Base-by-base conservation (phyloP, 2,888 invertebrate species). In the Drosophila aldrichi region DNA sequence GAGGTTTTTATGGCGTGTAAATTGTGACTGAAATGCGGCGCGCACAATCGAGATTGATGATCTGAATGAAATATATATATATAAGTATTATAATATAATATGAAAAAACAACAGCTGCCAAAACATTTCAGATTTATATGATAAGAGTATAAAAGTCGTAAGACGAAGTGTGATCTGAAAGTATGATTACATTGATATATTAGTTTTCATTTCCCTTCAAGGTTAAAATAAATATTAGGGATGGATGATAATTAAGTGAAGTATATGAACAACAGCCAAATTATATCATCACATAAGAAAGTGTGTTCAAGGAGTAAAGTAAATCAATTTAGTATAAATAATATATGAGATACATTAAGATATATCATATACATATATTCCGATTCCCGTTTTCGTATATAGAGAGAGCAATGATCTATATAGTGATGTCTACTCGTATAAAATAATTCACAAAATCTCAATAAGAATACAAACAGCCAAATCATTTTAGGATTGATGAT, bases 51-150 rank as follows among this genome's bases (percentile, higher is more conserved):
- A 54, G 38, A 54, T 54, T 40, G 51, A 52, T 52, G 51, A 36
- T 52, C 22, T 52, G 16, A 34, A 52, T 52, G 34, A 52, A 34
- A 34, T 49, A 20, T 34, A 49, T 8, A 36, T 14, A 20, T 14
- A n/a, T n/a, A n/a, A n/a, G n/a, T n/a, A 44, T 1, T 3, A 20
- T 20, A 43, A 34, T 22, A 20, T 34, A 34, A 20, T 16, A 22
- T 51, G 18, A 59, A 29, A 32, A n/a, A 49, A 41, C 25, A 25
- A 57, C 61, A 70, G 70, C 59, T 44, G 63, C 48, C 58, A 67
- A 29, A 70, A 70, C 59, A 56, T 48, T 56, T 61, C 68, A 43
- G 20, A 51, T 51, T 0, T 2, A 20, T 20, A 7, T 20, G 32
- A 34, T n/a, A 16, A 36, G 8, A 14, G 6, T 3, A 34, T 49